Base-by-base conservation (phyloP, 2,888 invertebrate species). In the Camponotus fellah region DNA sequence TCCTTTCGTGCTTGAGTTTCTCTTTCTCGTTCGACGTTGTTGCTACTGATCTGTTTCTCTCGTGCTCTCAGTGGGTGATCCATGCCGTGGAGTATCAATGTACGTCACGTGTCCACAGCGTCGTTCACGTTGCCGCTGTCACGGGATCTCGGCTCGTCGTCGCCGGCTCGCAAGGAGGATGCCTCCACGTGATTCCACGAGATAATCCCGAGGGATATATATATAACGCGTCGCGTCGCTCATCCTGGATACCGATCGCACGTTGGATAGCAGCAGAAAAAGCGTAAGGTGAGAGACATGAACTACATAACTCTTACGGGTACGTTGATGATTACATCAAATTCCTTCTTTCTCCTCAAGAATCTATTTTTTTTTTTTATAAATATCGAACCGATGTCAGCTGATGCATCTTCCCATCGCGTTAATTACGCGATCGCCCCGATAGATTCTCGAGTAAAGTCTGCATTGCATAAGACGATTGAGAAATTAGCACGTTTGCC, bases 21-120 rank as follows among this genome's bases (percentile, higher is more conserved):
- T 82, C 82, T 77, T 60, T 34, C 53, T 43, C 69, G 69, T 69
- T 56, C 82, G 66, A 83, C 85, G 86, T 74, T 40, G 37, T 5
- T 34, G 81, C 72, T 68, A 58, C 87, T 37, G 84, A 86, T 89
- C 75, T 86, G 83, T 86, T 88, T 14, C 26, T 82, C 85, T 84
- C 79, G 88, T 87, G 85, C 65, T n/a, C 32, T 34, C 85, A 85
- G 85, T 87, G 77, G 10, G 88, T 88, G 90, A 88, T 86, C 87
- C 85, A 84, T 83, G 87, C 75, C 77, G 76, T 84, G 88, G 86
- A 88, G 85, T 89, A 91, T 92, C 92, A 89, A 92, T 92, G 92
- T 92, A 90, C 92, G 91, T 92, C 92, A 92, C 92, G 93, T 93
- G 93, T 88, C 89, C 85, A 82, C 87, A 90, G 83, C 90, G 90